A percentile compares a stretch with the other conserved stretches of the same genome.
Evolutionary conservation across 2,888 invertebrate genomes (phyloP).

Genomic region (Hanleya hanleyi): DNA sequence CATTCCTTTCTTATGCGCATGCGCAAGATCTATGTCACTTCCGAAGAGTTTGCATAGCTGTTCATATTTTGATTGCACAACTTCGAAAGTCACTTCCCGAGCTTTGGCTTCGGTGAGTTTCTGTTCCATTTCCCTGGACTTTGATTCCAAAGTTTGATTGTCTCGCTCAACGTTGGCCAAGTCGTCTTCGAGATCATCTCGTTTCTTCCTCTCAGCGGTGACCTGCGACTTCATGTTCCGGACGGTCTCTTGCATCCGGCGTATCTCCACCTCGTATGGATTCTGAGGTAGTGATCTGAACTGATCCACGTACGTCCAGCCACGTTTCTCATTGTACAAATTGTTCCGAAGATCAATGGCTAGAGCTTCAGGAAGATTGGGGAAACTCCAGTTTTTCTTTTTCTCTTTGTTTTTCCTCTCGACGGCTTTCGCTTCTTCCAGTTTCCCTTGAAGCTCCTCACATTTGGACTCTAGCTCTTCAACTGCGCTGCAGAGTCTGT

Average conservation of each 20-base stretch:
- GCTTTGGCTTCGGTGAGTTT: constrained; percentile 45
- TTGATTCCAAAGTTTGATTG: constrained; percentile 59
- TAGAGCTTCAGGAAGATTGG: constrained; percentile 43
- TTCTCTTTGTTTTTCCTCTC: constrained; percentile 51
- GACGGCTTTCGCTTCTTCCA: constrained; percentile 80
- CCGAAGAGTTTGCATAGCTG: constrained; percentile 52
- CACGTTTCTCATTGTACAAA: constrained; percentile 56
- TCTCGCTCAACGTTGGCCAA: constrained; percentile 58
- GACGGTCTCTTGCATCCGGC: constrained; percentile 60
- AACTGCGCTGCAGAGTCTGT: constrained; percentile 76
- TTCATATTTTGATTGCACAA: constrained; percentile 43
- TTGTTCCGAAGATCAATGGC: constrained; percentile 22
- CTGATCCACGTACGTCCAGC: constrained; percentile 57
- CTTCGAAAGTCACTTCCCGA: constrained; percentile 54
- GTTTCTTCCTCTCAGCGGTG: constrained; percentile 58
- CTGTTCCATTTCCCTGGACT: constrained; percentile 50
- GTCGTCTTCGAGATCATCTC: constrained; percentile 62
- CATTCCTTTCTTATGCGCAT: constrained; percentile 6
- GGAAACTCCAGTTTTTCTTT: constrained; percentile 51
- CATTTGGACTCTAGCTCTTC: constrained; percentile 87
- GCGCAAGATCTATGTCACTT: constrained; percentile 9
- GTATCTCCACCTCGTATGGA: constrained; percentile 62
- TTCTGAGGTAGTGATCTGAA: constrained; percentile 60
- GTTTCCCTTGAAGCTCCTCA: constrained; percentile 87
- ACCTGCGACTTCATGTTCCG: constrained; percentile 61